phyloP scores from a whole-genome alignment of 2,113 vertebrate species.

The Equus przewalskii region DNA sequence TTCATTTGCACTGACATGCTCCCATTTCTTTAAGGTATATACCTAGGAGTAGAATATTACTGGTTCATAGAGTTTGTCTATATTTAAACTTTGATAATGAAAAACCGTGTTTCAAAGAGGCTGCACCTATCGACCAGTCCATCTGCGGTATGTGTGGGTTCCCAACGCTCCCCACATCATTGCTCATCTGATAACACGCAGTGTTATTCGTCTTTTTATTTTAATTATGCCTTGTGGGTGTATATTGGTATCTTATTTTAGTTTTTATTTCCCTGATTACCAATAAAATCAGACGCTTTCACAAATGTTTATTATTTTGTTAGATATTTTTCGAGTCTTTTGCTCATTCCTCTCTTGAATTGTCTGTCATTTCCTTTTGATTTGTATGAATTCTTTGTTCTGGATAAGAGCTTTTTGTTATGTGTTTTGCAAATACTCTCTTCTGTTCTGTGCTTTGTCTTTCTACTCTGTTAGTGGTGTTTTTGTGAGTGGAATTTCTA shows the following conservation, averaged over 20 bases:
- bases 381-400: neutral
- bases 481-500: no score
- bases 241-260: neutral
- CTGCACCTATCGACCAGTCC: neutral
- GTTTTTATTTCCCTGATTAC: neutral
- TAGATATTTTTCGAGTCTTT: neutral
- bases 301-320: neutral
- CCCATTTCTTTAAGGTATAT: neutral
- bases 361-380: neutral
- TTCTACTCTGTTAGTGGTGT: no score
- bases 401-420: neutral
- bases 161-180: no score
- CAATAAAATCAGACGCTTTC: neutral
- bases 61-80: neutral
- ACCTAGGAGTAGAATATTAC: neutral
- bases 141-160: neutral
- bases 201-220: neutral
- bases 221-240: neutral
- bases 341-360: neutral
- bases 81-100: neutral
- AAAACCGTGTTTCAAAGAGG: neutral
- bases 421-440: no score
- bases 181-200: neutral
- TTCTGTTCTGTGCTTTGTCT: no score
- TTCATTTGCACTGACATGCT: neutral